These are phyloP conservation scores for Diarsia mendica DNA, from an alignment of 2,888 invertebrate genomes.

Conservation along the genomic window DNA sequence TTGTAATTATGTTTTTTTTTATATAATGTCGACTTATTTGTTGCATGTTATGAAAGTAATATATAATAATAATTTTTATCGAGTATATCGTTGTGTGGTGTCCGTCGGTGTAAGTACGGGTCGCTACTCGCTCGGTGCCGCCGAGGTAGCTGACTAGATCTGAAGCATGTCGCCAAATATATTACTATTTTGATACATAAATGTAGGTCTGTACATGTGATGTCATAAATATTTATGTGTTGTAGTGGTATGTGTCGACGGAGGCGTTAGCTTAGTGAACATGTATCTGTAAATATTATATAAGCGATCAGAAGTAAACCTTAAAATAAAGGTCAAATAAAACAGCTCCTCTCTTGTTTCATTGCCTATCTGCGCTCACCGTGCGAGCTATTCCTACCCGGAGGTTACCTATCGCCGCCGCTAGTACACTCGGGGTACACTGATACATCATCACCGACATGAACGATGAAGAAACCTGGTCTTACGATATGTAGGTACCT, in stretches of 20 bases:
- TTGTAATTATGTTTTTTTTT: constrained; percentile 56
- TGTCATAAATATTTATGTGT: constrained; percentile 73
- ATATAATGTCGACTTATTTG: constrained; percentile 52
- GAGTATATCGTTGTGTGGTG: constrained; percentile 34
- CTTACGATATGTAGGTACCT: background rate
- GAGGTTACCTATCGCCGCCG: background rate
- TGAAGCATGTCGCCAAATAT: constrained; percentile 47
- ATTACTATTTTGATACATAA: constrained; percentile 49
- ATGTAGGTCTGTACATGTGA: constrained; percentile 59
- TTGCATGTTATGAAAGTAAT: constrained; percentile 67
- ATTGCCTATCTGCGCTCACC: background rate
- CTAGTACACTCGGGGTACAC: background rate
- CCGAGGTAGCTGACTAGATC: constrained; percentile 9
- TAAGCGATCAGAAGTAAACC: constrained; percentile 76
- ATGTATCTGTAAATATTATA: constrained; percentile 79
- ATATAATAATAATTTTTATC: constrained; percentile 60
- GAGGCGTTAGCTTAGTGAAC: constrained; percentile 58
- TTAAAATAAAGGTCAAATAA: constrained; percentile 76
- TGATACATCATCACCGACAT: background rate
- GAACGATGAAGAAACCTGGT: background rate
- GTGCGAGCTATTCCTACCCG: background rate
- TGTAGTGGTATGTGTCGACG: constrained; percentile 58
- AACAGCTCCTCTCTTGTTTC: constrained; percentile 48
- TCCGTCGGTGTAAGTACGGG: constrained; percentile 20
- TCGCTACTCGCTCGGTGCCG: constrained; percentile 14